Evolutionary conservation across 2,113 vertebrate species (phyloP), one percentile per base, ranked within the genome.

Genomic region (Carassius carassius): DNA sequence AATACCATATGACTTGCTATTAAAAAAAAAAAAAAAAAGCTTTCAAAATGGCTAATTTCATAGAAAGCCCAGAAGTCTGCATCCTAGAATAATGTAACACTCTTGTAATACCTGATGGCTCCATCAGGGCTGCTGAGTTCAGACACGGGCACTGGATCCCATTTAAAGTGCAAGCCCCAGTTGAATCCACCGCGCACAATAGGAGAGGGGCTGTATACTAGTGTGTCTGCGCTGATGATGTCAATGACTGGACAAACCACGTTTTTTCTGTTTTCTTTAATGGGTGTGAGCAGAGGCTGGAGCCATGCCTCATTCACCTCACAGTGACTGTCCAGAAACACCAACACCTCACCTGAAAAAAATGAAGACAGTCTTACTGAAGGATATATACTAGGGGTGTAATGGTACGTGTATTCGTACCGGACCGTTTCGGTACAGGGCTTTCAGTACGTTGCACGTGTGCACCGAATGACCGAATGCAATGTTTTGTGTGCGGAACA

Each of bases 161-260:
- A 99, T 65, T 97, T 99, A 91, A 99, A 99, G 93, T 99, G 98
- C 88, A 99, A 95, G 21, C 98, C 98, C 98, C 98, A 99, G 94
- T 99, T 99, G 87, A 99, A 99, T 3, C 98, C 98, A 0, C 98
- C 98, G 0, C 98, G 92, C 74, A 99, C 98, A 0, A 99, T 94
- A 0, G 98, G 98, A 0, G 98, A 99, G 0, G 98, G 94, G 81
- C 96, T 97, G 93, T 99, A 99, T 84, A 93, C 86, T 0, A 99
- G 95, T 0, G 98, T 99, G 93, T 99, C 98, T 0, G 98, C 97
- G 0, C 97, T 99, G 94, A 99, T 97, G 90, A 99, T 99, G 92
- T 99, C 98, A 0, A 99, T 99, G 79, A 99, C 96, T 0, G 98
- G 98, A 86, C 98, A 99, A 86, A 99, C 97, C 23, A 99, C 98